These are phyloP conservation scores for Shinisaurus crocodilurus DNA, from an alignment of 2,113 vertebrate species.

Conservation along the genomic window DNA sequence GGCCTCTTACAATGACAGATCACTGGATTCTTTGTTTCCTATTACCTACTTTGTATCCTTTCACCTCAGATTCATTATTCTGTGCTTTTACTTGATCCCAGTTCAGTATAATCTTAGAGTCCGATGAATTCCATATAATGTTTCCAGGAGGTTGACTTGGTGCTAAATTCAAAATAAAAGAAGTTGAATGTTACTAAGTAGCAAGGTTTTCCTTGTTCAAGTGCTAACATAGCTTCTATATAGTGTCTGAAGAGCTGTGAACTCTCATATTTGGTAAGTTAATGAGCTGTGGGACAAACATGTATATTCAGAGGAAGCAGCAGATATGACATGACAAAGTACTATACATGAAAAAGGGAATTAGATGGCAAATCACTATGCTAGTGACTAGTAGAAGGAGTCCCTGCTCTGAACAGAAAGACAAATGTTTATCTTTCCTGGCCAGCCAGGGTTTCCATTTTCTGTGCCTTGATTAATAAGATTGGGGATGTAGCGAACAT, in stretches of 20 bases:
- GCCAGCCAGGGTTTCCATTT: slow-evolving; percentile 43
- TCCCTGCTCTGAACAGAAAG: slow-evolving; percentile 47
- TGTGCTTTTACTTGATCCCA: slow-evolving; percentile 98
- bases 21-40: background rate
- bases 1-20: too few relatives aligned
- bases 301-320: slow-evolving; percentile 61
- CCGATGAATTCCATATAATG: slow-evolving; percentile 94
- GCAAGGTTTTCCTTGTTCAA: slow-evolving; percentile 15
- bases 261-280: slow-evolving; percentile 37
- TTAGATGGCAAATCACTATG: slow-evolving; percentile 58
- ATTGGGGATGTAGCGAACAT: background rate
- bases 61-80: slow-evolving; percentile 98
- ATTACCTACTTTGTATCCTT: slow-evolving; percentile 94
- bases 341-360: slow-evolving; percentile 54
- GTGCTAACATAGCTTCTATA: background rate
- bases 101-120: slow-evolving; percentile 97
- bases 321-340: slow-evolving; percentile 50
- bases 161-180: slow-evolving; percentile 75
- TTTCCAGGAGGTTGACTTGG: slow-evolving; percentile 95
- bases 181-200: slow-evolving; percentile 37
- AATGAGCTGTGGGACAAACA: slow-evolving; percentile 56
- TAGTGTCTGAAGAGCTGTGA: background rate
- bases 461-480: slow-evolving; percentile 50
- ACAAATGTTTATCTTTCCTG: slow-evolving; percentile 71
- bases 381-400: slow-evolving; percentile 53